Evolutionary conservation across 2,797 vertebrate genomes (phyloP).

Genomic region (Malurus leucopterus): DNA sequence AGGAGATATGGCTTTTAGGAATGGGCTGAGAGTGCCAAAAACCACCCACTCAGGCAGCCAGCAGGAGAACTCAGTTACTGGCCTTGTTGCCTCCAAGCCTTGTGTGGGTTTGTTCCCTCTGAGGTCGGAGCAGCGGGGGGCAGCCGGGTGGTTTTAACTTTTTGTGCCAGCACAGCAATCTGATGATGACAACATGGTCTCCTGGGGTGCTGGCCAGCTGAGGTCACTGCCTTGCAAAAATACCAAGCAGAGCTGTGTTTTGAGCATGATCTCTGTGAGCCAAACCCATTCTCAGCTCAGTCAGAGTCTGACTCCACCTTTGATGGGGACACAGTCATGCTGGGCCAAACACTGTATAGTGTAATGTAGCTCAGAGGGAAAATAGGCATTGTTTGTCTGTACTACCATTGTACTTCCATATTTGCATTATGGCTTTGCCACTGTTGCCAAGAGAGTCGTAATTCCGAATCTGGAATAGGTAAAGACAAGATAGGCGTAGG

Average conservation of each 20-base stretch:
- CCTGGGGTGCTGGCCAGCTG: background rate
- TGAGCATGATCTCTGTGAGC: background rate
- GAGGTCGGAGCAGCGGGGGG: accelerated
- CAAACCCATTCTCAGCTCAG: background rate
- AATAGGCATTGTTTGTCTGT: background rate
- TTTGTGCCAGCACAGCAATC: background rate
- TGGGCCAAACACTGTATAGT: background rate
- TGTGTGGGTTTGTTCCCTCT: background rate
- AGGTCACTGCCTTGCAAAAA: background rate
- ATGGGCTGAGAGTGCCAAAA: background rate
- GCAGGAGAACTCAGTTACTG: background rate
- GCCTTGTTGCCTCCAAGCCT: background rate
- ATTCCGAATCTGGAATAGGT: background rate
- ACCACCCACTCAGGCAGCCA: background rate
- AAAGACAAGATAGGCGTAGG: accelerated
- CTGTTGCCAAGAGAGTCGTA: background rate
- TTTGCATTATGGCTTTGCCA: background rate
- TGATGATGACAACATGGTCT: background rate
- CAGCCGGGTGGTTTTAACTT: background rate
- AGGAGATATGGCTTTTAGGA: background rate
- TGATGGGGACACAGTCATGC: accelerated
- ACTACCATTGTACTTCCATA: background rate
- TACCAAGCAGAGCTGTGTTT: background rate
- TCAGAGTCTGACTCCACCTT: background rate
- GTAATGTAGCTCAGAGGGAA: background rate